A percentile compares a stretch with the other conserved stretches of the same genome.
These are phyloP conservation scores for Corydoras maculifer DNA, from an alignment of 2,113 vertebrate species.

Conservation along the genomic window DNA sequence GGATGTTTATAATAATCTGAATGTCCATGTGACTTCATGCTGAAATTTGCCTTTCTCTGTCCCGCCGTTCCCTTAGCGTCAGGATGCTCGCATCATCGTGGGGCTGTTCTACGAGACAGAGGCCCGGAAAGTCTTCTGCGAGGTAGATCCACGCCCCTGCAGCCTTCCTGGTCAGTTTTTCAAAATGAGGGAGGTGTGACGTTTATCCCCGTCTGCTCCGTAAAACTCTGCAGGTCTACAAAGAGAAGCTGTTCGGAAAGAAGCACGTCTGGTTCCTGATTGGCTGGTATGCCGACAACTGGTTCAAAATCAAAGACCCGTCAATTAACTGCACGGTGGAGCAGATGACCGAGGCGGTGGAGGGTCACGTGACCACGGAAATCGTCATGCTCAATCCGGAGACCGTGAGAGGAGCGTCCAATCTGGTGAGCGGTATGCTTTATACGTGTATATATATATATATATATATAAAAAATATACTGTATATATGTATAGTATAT, in stretches of 20 bases:
- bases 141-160: constrained; percentile 65
- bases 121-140: constrained; percentile 91
- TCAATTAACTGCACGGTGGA: constrained; percentile 93
- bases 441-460: too few relatives aligned
- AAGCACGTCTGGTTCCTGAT: constrained; percentile 96
- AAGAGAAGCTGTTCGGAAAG: constrained; percentile 93
- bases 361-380: constrained; percentile 93
- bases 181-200: too few relatives aligned
- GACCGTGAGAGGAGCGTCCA: constrained; percentile 87
- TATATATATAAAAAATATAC: too few relatives aligned
- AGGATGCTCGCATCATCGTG: constrained; percentile 92
- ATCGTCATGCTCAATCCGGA: constrained; percentile 95
- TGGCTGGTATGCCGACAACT: constrained; percentile 94
- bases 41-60: neutral
- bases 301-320: constrained; percentile 90
- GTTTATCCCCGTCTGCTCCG: neutral
- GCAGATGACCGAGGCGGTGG: constrained; percentile 90
- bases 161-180: too few relatives aligned
- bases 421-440: constrained; percentile 68
- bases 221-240: constrained; percentile 74
- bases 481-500: too few relatives aligned
- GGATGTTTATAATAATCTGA: too few relatives aligned
- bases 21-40: too few relatives aligned
- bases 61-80: constrained; percentile 64
- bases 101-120: constrained; percentile 94